Base-by-base conservation (phyloP, 2,113 vertebrate genomes). In the Podarcis raffonei region DNA sequence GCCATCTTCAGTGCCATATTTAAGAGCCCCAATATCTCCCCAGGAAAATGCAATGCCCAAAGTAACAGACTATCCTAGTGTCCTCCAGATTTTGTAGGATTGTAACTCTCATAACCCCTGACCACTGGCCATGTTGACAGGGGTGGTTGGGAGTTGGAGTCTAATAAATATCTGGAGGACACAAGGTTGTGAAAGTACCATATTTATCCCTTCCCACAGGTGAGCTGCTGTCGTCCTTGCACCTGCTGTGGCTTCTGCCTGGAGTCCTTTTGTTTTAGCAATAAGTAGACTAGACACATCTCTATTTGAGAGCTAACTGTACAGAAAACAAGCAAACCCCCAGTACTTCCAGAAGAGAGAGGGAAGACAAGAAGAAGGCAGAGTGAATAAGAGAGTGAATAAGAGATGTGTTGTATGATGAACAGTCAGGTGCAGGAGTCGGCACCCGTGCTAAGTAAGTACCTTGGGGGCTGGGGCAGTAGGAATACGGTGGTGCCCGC, bases 381-480 rank as follows among this genome's bases (percentile, higher is more conserved):
- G 7, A 81, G n/a, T 37, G 65, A 53, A 53, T n/a, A 3, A 32
- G 30, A 81, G 65, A 57, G 2, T 42, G 42, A 42, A 42, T 42
- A 42, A 81, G 48, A n/a, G 39, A 4, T 12, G 39, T 42, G 27
- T 18, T 59, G 39, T 57, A 9, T 35, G 32, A 4, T 39, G 30
- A n/a, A 37, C 20, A 39, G 12, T 62, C 11, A 72, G 42, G 18
- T 30, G 0, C 8, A 59, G 30, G n/a, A 9, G 27, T 78, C 35
- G 27, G 42, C 57, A 74, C 37, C 1, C 22, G 11, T 0, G 35
- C 16, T 37, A 91, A 95, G 87, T 37, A 91, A 95, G 87, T 95
- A 97, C 97, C 96, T 93, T 91, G 95, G 0, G 96, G 95, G 86
- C 96, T 97, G 86, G 96, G 95, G 82, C 95, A 94, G 15, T 95